Conservation (phyloP, 2,113 vertebrate genomes). For the Ceyx cyanopectus region DNA sequence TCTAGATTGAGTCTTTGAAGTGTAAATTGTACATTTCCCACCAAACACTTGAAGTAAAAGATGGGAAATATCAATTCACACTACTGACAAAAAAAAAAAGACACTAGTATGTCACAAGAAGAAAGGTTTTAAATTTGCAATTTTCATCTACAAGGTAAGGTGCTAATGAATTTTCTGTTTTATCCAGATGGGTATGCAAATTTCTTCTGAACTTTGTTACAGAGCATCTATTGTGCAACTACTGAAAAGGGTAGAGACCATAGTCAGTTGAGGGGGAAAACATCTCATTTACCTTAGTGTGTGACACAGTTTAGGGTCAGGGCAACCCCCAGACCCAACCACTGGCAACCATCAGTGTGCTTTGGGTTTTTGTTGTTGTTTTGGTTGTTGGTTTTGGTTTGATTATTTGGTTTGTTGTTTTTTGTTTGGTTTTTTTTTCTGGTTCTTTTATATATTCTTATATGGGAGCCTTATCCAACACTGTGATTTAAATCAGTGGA, state of each 20-base stretch:
- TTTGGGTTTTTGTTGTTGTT: too few relatives aligned
- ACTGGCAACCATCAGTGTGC: too few relatives aligned
- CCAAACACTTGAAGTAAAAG: conserved; percentile 58
- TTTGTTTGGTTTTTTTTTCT: background rate
- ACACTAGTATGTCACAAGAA: conserved; percentile 41
- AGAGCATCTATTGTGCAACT: background rate
- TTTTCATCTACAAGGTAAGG: conserved; percentile 60
- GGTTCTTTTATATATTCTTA: background rate
- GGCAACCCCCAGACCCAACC: too few relatives aligned
- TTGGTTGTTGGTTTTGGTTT: too few relatives aligned
- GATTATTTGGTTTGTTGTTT: background rate
- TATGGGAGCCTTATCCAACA: background rate
- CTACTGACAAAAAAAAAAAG: conserved; percentile 24
- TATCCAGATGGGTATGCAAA: conserved; percentile 68
- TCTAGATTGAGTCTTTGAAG: conserved; percentile 63
- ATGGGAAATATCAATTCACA: conserved; percentile 71
- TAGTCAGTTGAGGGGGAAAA: background rate
- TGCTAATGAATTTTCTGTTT: conserved; percentile 74
- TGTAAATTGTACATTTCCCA: conserved; percentile 72
- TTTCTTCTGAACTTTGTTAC: conserved; percentile 54
- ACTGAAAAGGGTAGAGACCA: background rate
- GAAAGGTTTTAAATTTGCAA: conserved; percentile 67
- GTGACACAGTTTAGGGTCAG: too few relatives aligned
- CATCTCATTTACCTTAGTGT: background rate
- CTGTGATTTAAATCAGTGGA: background rate